These are phyloP conservation scores for Columba janthina DNA, from an alignment of 2,113 vertebrate species.

Conservation along the genomic window DNA sequence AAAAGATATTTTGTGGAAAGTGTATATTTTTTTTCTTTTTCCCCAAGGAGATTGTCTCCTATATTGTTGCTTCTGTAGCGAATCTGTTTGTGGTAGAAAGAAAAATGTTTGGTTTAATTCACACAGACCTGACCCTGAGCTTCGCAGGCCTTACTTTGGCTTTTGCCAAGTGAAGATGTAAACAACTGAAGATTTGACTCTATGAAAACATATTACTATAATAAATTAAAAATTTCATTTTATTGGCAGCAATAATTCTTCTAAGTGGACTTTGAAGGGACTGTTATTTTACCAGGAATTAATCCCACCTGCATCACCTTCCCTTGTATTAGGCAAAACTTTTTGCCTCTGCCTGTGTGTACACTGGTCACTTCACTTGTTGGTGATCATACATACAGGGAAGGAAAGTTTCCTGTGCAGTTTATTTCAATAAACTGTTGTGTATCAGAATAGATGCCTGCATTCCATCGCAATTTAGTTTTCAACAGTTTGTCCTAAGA, in stretches of 20 bases:
- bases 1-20: background rate
- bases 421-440: constrained; percentile 49
- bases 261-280: background rate
- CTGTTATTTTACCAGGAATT: background rate
- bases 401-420: constrained; percentile 13
- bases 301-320: background rate
- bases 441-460: constrained; percentile 41
- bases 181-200: background rate
- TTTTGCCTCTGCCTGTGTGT: background rate
- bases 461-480: constrained; percentile 57
- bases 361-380: background rate
- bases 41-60: background rate
- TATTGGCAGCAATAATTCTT: background rate
- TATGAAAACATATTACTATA: background rate
- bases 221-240: background rate
- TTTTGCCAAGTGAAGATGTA: background rate
- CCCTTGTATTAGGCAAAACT: background rate
- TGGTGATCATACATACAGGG: background rate
- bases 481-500: constrained; percentile 59
- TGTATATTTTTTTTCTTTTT: too few species aligned
- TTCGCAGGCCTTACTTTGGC: background rate
- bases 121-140: background rate
- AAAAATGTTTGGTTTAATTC: background rate
- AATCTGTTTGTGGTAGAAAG: background rate
- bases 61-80: background rate